A percentile compares a stretch with the other conserved stretches of the same genome.
Evolutionary conservation across 2,888 invertebrate species (phyloP).

Genomic region (Aromia moschata): DNA sequence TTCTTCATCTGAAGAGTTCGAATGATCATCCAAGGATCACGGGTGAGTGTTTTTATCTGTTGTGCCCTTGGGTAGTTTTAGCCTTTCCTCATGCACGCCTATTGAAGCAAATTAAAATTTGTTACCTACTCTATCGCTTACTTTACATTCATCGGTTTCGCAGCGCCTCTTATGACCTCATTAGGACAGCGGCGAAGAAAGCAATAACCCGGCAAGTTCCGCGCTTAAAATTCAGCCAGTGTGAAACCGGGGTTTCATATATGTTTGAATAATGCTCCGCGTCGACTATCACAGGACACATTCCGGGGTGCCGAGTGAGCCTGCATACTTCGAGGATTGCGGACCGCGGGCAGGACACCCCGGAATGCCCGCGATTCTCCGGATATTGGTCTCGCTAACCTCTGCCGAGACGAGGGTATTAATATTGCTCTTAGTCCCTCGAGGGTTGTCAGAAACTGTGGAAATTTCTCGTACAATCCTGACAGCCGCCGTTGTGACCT

Average conservation of each 20-base stretch:
- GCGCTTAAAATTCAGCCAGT: conserved; percentile 45
- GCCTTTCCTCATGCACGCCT: too few relatives aligned
- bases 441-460: conserved; percentile 21
- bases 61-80: too few relatives aligned
- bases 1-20: too few relatives aligned
- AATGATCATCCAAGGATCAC: too few relatives aligned
- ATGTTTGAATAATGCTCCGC: conserved; percentile 51
- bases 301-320: conserved; percentile 51
- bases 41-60: too few relatives aligned
- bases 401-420: conserved; percentile 37
- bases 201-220: conserved; percentile 33
- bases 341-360: conserved; percentile 54
- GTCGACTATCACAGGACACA: conserved; percentile 55
- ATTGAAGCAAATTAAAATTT: too few relatives aligned
- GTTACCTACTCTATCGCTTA: too few relatives aligned
- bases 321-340: conserved; percentile 58
- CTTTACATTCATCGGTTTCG: too few relatives aligned
- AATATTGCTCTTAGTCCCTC: conserved; percentile 31
- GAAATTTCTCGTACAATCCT: conserved; percentile 5
- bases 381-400: conserved; percentile 42
- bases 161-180: too few relatives aligned
- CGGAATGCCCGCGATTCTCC: conserved; percentile 50
- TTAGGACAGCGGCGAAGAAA: too few relatives aligned
- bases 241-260: conserved; percentile 49
- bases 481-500: too few relatives aligned